Conservation (phyloP, 2,113 vertebrate species). For the Oxyruncus cristatus region DNA sequence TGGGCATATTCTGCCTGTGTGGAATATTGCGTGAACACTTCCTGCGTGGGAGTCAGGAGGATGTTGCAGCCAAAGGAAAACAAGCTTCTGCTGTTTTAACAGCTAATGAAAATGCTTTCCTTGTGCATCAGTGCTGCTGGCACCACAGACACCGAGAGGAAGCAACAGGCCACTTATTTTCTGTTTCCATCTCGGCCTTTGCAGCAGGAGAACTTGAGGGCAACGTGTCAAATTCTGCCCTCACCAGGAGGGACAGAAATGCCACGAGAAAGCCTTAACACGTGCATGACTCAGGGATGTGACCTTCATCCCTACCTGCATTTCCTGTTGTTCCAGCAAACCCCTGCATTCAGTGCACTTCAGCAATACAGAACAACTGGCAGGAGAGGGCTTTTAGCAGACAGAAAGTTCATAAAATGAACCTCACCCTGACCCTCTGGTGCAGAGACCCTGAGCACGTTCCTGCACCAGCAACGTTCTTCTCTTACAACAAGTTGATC, state of each 20-base stretch:
- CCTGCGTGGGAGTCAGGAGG: slow-evolving; percentile 43
- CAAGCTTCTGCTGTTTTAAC: slow-evolving; percentile 37
- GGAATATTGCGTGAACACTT: slow-evolving; percentile 25
- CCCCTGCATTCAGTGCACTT: neutral
- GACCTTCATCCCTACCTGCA: neutral
- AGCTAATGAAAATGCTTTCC: slow-evolving; percentile 55
- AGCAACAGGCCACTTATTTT: neutral
- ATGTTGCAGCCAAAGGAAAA: slow-evolving; percentile 45
- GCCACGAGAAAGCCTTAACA: neutral
- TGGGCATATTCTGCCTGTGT: neutral
- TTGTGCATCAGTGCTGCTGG: slow-evolving; percentile 47
- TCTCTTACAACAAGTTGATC: neutral
- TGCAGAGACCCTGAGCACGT: neutral
- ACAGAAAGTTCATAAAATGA: neutral
- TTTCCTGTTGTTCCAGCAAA: neutral
- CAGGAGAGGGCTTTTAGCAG: neutral
- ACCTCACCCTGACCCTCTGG: neutral
- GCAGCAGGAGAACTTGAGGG: neutral
- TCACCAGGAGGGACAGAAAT: neutral
- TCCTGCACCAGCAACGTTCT: neutral
- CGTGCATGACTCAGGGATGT: neutral
- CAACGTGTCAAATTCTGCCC: neutral
- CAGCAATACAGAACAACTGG: neutral
- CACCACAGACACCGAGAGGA: neutral
- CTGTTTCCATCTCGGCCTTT: neutral